These are phyloP conservation scores for Noturus placidus DNA, from an alignment of 2,113 vertebrate species.

Conservation along the genomic window DNA sequence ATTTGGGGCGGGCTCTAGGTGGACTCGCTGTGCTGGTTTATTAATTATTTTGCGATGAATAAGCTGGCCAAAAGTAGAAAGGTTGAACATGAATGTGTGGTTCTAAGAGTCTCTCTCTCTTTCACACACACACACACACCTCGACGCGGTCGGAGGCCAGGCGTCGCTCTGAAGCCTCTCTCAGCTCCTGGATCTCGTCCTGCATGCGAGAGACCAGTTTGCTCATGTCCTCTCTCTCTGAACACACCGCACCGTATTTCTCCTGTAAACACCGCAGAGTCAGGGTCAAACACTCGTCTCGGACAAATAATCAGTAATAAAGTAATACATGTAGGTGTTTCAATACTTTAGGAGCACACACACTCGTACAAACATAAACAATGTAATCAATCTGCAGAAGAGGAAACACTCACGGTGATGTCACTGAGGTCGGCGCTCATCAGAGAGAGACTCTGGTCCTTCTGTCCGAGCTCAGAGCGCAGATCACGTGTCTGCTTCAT, in stretches of 20 bases:
- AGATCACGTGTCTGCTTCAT: conserved; percentile 88
- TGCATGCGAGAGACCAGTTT: conserved; percentile 71
- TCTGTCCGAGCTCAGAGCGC: conserved; percentile 78
- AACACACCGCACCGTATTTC: conserved; percentile 77
- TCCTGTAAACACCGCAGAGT: conserved; percentile 63
- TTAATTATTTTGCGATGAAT: not conserved
- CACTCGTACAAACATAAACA: not conserved
- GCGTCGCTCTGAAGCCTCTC: conserved; percentile 75
- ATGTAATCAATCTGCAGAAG: not conserved
- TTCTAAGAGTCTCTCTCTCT: not conserved
- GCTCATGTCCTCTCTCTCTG: conserved; percentile 77
- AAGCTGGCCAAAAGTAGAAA: not conserved
- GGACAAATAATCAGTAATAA: too few species aligned
- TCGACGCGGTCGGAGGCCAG: conserved; percentile 83
- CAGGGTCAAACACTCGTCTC: not conserved
- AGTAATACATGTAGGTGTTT: too few species aligned
- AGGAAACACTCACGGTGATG: conserved; percentile 73
- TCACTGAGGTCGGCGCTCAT: conserved; percentile 82
- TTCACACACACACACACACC: conserved; percentile 63
- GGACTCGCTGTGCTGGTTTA: not conserved
- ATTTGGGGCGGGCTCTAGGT: not conserved
- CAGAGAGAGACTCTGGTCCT: conserved; percentile 75
- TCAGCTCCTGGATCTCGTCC: conserved; percentile 77
- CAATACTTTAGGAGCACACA: too few species aligned
- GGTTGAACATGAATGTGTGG: not conserved